Evolutionary conservation across 2,797 vertebrate genomes (phyloP), one percentile per base, ranked within the genome.

Genomic region (Myotis daubentonii): DNA sequence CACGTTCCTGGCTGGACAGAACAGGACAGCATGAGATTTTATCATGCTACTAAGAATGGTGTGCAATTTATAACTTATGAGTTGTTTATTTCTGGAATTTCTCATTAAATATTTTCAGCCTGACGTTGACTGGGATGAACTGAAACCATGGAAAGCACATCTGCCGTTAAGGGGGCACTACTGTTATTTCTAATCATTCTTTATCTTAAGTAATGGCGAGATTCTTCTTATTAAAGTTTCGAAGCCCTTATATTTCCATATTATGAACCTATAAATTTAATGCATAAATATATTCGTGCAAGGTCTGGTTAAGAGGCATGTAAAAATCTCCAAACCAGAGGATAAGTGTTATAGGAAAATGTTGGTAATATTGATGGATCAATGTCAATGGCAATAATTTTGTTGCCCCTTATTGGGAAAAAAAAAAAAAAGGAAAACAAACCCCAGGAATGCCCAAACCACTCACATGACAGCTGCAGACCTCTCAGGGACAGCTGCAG

Each of bases 211-310:
- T 94, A 17, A 28, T 71, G 44, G 28, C 53, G 28, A 80, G 8
- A 36, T 79, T 87, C 38, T 75, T 96, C 82, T 88, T 51, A 89
- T 30, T 0, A 83, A 66, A 87, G 78, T 71, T n/a, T 87, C 17
- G 2, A 68, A 88, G 51, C 0, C 7, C 5, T 89, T 95, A 38
- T n/a, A 74, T 19, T 89, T 49, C 41, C 94, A 79, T 16, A 65
- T 96, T 95, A 95, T 94, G 93, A 71, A 82, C 96, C 57, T 79
- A 28, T 93, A 47, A 92, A 91, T 89, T 33, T 95, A 86, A 72
- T 81, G 53, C 75, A 28, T 25, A 44, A 30, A 87, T 49, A 44
- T 36, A 53, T 90, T 92, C 23, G 7, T 96, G 53, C 78, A 94
- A 93, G 36, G 87, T 71, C 12, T 81, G 4, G 51, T 23, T 96